phyloP scores from a whole-genome alignment of 2,113 vertebrate genomes.

The Ovis aries region ARS-UI_Ramb_v3.0 NC_056054.1:124330001-124330500 shows the following conservation, averaged over 20 bases:
- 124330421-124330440: not conserved
- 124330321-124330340: not conserved
- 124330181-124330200: not conserved
- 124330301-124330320: not conserved
- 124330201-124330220: not conserved
- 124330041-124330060: not conserved
- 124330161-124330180: not conserved
- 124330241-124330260: not conserved
- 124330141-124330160: not conserved
- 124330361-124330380: not conserved
- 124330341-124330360: not conserved
- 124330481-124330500: not conserved
- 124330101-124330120: not conserved
- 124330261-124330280: not conserved
- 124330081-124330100: not conserved
- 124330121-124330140: not conserved
- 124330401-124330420: not conserved
- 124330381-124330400: not conserved
- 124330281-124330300: fast-evolving
- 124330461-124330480: not conserved
- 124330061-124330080: not conserved
- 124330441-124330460: not conserved
- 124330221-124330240: not conserved
- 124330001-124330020: not conserved
- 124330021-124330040: not conserved